A percentile compares a stretch with the other conserved stretches of the same genome.
Evolutionary conservation across 2,797 vertebrate genomes (phyloP).

Genomic region (Anableps anableps): DNA sequence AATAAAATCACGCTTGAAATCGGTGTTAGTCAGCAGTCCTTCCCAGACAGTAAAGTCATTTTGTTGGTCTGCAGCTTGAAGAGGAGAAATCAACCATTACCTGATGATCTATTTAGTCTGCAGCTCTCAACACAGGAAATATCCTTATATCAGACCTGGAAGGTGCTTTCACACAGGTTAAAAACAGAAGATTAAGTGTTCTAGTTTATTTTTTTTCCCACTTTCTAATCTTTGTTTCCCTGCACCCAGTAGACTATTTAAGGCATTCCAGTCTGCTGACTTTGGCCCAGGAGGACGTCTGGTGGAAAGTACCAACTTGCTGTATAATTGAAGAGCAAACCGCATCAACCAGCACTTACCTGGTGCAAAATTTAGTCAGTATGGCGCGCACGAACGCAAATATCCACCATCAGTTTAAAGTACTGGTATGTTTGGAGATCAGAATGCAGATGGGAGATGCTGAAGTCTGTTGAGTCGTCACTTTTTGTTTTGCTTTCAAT

Average conservation of each 20-base stretch:
- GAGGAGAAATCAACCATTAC: too few species aligned
- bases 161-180: background rate
- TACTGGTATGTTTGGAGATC: slow-evolving; percentile 2
- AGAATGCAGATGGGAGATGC: background rate
- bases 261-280: slow-evolving; percentile 49
- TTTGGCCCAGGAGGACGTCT: slow-evolving; percentile 47
- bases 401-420: background rate
- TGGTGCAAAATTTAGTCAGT: background rate
- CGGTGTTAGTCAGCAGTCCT: background rate
- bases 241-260: slow-evolving; percentile 29
- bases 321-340: slow-evolving; percentile 17
- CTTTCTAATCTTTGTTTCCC: slow-evolving; percentile 39
- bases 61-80: too few species aligned
- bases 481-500: background rate
- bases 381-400: slow-evolving; percentile 7
- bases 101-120: too few species aligned
- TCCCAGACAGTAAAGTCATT: background rate
- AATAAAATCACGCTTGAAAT: background rate
- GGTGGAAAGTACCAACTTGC: slow-evolving; percentile 49
- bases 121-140: background rate
- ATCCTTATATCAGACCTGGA: background rate
- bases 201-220: background rate
- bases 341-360: slow-evolving; percentile 17
- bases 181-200: background rate
- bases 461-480: background rate